Evolutionary conservation across 2,888 invertebrate genomes (phyloP).

Genomic region (Tryphoninae sp.): DNA sequence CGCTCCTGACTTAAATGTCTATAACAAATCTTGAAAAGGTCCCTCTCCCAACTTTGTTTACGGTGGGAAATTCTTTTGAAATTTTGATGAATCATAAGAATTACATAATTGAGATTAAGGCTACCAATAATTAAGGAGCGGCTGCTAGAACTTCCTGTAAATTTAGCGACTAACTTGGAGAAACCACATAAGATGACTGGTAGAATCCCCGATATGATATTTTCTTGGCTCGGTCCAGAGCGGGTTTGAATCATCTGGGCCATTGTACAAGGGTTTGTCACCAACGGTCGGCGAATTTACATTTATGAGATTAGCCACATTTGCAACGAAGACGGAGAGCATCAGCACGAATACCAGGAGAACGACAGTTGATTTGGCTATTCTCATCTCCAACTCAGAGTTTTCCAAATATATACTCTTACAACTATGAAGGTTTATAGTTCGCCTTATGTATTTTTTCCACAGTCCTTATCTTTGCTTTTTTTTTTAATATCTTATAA

Average conservation of each 20-base stretch:
- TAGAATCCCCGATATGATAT: conserved; percentile 82
- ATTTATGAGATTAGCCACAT: conserved; percentile 86
- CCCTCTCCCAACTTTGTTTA: background rate
- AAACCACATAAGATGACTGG: conserved; percentile 88
- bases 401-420: background rate
- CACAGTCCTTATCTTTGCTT: background rate
- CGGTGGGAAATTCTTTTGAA: too few relatives aligned
- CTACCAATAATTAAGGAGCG: background rate
- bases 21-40: too few relatives aligned
- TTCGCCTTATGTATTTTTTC: background rate
- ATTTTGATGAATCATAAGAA: too few relatives aligned
- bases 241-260: conserved; percentile 48
- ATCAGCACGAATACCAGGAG: conserved; percentile 85
- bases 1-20: too few relatives aligned
- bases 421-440: background rate
- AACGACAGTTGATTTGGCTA: conserved; percentile 85
- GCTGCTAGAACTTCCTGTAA: background rate
- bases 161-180: conserved; percentile 84
- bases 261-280: conserved; percentile 61
- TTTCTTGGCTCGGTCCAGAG: conserved; percentile 71
- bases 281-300: conserved; percentile 81
- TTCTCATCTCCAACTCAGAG: conserved; percentile 83
- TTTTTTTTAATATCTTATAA: background rate
- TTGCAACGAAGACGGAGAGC: conserved; percentile 87
- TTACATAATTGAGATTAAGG: background rate